Conservation (phyloP, 2,113 vertebrate genomes). For the Nycticryphes semicollaris region DNA sequence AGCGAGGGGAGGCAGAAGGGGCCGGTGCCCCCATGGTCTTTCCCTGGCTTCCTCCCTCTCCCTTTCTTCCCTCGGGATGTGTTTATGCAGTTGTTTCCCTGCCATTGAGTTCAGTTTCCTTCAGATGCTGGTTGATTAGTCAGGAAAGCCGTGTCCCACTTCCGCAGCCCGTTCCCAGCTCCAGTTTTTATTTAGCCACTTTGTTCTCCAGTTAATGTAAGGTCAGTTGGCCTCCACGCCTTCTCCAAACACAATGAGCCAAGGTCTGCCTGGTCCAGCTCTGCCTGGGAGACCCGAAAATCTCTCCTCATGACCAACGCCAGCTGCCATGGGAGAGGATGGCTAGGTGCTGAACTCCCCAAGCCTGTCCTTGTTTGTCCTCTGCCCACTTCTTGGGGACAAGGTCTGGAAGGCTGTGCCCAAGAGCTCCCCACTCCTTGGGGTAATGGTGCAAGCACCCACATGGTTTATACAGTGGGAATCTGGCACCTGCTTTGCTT, state of each 20-base stretch:
- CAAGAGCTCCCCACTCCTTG: not conserved
- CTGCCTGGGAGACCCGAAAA: fast-evolving
- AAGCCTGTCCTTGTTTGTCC: not conserved
- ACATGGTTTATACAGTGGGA: fast-evolving
- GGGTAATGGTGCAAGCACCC: not conserved
- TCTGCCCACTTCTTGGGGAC: not conserved
- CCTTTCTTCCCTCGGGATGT: slow-evolving; percentile 43
- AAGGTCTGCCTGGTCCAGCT: not conserved
- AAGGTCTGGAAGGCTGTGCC: not conserved
- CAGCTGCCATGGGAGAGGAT: fast-evolving
- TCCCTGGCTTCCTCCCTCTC: not conserved
- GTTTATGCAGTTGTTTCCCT: slow-evolving; percentile 62
- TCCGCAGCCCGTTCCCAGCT: slow-evolving; percentile 46
- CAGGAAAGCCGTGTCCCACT: slow-evolving; percentile 48
- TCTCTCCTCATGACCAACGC: not conserved
- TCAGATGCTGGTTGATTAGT: slow-evolving; percentile 24
- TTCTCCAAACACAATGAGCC: slow-evolving; percentile 7
- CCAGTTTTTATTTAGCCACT: slow-evolving; percentile 40
- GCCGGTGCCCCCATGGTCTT: not conserved
- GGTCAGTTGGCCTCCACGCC: slow-evolving; percentile 32
- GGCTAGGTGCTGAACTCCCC: not conserved
- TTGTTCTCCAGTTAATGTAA: slow-evolving; percentile 39
- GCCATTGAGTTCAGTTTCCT: slow-evolving; percentile 53
- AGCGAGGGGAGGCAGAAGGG: not conserved
- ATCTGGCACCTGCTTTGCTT: not conserved